phyloP scores from a whole-genome alignment of 2,888 invertebrate genomes.

The Gymnoscelis rufifasciata region DNA sequence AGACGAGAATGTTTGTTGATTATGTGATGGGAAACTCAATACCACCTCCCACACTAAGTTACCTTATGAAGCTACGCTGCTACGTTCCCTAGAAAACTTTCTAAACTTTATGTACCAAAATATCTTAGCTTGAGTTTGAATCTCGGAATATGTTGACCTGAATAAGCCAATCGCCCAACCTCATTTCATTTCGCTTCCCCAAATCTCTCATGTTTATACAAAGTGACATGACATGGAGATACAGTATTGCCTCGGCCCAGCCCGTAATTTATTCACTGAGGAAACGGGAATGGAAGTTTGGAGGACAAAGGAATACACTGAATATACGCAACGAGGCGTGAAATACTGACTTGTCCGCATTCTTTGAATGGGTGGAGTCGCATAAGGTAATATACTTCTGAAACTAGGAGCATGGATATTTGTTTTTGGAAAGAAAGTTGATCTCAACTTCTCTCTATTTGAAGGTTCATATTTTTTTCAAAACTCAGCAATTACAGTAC shows the following conservation, averaged over 20 bases:
- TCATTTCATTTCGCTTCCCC: slow-evolving; percentile 28
- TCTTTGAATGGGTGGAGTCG: slow-evolving; percentile 3
- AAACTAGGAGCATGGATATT: slow-evolving; percentile 6
- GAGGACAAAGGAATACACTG: slow-evolving; percentile 18
- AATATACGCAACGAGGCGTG: slow-evolving; percentile 6
- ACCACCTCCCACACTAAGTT: background rate
- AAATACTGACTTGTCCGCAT: slow-evolving; percentile 9
- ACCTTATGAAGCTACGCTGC: slow-evolving; percentile 1
- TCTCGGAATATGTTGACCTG: slow-evolving; percentile 24
- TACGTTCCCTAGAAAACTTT: background rate
- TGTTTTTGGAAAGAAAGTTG: background rate
- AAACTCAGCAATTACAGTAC: no score
- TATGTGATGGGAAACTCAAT: slow-evolving; percentile 15
- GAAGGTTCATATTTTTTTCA: no score
- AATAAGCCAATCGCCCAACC: slow-evolving; percentile 26
- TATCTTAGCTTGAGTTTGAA: background rate
- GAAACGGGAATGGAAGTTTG: slow-evolving; percentile 21
- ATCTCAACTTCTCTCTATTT: background rate
- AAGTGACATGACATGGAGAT: slow-evolving; percentile 45
- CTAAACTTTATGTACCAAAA: background rate
- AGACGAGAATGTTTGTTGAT: slow-evolving; percentile 48
- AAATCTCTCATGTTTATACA: slow-evolving; percentile 51
- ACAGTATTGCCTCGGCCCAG: slow-evolving; percentile 54
- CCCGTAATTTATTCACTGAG: slow-evolving; percentile 27
- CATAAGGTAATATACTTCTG: slow-evolving; percentile 11